phyloP scores from a whole-genome alignment of 2,797 vertebrate species.

The Enteromius mattozi region DNA sequence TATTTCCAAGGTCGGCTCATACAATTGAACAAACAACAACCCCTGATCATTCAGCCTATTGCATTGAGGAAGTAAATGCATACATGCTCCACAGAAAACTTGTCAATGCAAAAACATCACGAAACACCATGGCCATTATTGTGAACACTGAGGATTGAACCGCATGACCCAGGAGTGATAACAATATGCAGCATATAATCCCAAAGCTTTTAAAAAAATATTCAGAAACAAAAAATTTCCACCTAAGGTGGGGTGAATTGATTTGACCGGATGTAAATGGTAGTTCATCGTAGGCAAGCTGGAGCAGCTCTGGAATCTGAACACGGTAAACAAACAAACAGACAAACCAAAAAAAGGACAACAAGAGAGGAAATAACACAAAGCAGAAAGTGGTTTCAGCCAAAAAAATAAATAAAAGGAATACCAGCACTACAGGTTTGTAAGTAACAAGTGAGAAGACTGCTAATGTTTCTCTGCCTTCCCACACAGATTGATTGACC shows the following conservation, averaged over 20 bases:
- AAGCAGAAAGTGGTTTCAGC: constrained; percentile 1
- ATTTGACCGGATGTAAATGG: not conserved
- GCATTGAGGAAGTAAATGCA: not conserved
- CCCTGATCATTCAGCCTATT: not conserved
- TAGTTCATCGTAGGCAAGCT: not conserved
- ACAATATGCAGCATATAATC: not conserved
- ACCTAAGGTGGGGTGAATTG: not conserved
- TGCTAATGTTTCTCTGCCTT: not conserved
- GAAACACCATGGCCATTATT: not conserved
- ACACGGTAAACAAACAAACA: not conserved
- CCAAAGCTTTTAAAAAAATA: not conserved
- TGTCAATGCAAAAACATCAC: not conserved
- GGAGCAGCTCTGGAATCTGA: not conserved
- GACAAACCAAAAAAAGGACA: not conserved
- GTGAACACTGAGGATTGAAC: not conserved
- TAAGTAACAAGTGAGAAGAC: not conserved
- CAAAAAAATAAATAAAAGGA: not conserved
- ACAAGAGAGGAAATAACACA: constrained; percentile 6
- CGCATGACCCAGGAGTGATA: not conserved
- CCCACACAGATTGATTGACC: constrained; percentile 23
- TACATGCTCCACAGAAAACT: not conserved
- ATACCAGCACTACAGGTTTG: not conserved
- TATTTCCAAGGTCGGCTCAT: constrained; percentile 23
- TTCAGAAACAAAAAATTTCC: not conserved
- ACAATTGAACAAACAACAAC: constrained; percentile 29